Base-by-base conservation (phyloP, 2,888 invertebrate genomes). In the Melieria crassipennis region DNA sequence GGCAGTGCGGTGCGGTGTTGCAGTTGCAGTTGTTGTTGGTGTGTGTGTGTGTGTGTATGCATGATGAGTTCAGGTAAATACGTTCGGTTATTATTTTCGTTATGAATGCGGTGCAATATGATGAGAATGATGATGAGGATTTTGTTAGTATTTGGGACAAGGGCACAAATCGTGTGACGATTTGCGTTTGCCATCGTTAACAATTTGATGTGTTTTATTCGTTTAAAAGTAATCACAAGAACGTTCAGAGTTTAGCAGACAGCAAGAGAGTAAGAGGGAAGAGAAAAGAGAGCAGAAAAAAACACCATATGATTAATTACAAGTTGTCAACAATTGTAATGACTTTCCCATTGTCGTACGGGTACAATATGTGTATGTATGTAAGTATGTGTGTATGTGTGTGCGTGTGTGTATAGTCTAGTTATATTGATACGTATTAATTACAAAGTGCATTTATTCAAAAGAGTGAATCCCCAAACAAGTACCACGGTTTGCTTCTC, bases 391-490 rank as follows among this genome's bases (percentile, higher is more conserved):
- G 46, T 13, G 13, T 62, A 62, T 60, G 5, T 50, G 7, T 62
- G 43, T 67, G 11, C 4, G 11, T 45, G 11, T 45, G 5, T 55
- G 6, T 10, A 45, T 63, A 30, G 30, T 30, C 30, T 30, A 30
- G 2, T 30, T 30, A 30, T 30, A 30, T 1, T 30, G 30, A 30
- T 30, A 30, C 7, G 10, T 67, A 76, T 82, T 80, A 81, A 79
- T 80, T 79, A 82, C 82, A 82, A 76, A 79, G 80, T 80, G 80
- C 82, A 81, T 67, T 30, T 63, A 66, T 71, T 70, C 65, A 69
- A 66, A 65, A n/a, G 46, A 63, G 42, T 60, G 52, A 62, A 63
- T 50, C 43, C 65, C 52, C 45, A 43, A 55, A 57, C 66, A 71
- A 71, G 56, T 47, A 67, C 66, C 71, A 71, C 58, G 11, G 57